Conservation (phyloP, 2,888 invertebrate genomes). For the Colostygia pectinataria region DNA sequence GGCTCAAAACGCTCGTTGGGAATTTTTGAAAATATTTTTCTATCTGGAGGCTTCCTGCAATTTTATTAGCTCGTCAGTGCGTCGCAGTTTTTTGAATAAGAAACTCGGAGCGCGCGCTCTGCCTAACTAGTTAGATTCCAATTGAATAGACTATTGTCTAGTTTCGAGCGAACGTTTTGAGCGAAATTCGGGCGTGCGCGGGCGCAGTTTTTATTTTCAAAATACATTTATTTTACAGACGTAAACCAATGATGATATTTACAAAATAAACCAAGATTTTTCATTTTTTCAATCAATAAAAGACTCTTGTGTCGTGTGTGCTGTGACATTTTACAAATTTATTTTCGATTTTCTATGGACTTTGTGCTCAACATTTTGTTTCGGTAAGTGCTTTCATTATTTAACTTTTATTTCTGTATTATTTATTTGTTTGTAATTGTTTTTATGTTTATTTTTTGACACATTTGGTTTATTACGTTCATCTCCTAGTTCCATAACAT, state of each 20-base stretch:
- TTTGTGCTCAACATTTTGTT: conserved; percentile 64
- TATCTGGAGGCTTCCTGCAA: conserved; percentile 66
- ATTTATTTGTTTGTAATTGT: conserved; percentile 2
- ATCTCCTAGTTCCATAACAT: no score
- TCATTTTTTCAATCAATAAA: conserved; percentile 49
- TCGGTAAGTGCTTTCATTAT: conserved; percentile 70
- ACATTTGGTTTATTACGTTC: background rate
- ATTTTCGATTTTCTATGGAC: conserved; percentile 65
- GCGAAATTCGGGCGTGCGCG: conserved; percentile 47
- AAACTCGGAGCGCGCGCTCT: conserved; percentile 55
- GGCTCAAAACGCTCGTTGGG: conserved; percentile 81
- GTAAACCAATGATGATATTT: conserved; percentile 58
- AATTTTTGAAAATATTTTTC: conserved; percentile 75
- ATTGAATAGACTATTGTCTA: conserved; percentile 54
- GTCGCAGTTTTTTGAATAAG: conserved; percentile 74
- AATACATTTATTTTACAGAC: conserved; percentile 54
- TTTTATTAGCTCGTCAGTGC: conserved; percentile 64
- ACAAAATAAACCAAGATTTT: conserved; percentile 59
- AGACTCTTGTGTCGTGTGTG: conserved; percentile 77
- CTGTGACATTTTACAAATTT: conserved; percentile 65
- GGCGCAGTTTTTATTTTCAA: conserved; percentile 53
- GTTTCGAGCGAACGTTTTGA: conserved; percentile 63
- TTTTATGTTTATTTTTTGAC: background rate
- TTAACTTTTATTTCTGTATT: conserved; percentile 36
- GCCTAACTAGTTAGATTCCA: conserved; percentile 56